phyloP scores from a whole-genome alignment of 2,888 invertebrate species.

The Ecliptopera silaceata region DNA sequence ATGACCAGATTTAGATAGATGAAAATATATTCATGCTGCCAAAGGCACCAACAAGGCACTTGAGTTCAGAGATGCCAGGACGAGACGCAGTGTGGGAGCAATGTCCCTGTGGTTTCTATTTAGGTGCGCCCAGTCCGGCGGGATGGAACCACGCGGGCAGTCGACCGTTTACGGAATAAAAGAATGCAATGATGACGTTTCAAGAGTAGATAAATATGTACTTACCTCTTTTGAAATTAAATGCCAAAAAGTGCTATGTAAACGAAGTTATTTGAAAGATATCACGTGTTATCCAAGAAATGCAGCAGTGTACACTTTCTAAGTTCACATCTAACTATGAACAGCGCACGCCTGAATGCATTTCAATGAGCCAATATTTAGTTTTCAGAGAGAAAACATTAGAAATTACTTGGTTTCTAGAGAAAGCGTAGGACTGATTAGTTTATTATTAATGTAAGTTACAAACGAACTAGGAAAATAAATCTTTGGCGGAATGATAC shows the following conservation, averaged over 20 bases:
- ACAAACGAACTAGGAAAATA: too few species aligned
- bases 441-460: background rate
- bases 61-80: slow-evolving; percentile 67
- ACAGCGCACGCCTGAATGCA: slow-evolving; percentile 29
- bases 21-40: slow-evolving; percentile 41
- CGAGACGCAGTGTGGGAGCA: slow-evolving; percentile 73
- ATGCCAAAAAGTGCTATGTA: too few species aligned
- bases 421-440: slow-evolving; percentile 45
- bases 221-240: too few species aligned
- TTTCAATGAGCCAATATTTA: slow-evolving; percentile 40
- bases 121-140: slow-evolving; percentile 79
- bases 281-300: slow-evolving; percentile 23
- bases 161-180: slow-evolving; percentile 72
- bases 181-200: slow-evolving; percentile 63
- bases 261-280: too few species aligned
- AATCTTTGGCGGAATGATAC: too few species aligned
- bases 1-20: slow-evolving; percentile 33
- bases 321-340: slow-evolving; percentile 36
- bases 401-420: slow-evolving; percentile 21
- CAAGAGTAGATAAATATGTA: background rate
- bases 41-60: slow-evolving; percentile 68
- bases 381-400: slow-evolving; percentile 42
- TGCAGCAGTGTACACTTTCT: slow-evolving; percentile 42
- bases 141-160: slow-evolving; percentile 73
- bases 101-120: slow-evolving; percentile 82